Percentiles rank a stretch among this genome's conserved stretches.
Conservation (phyloP, 2,888 invertebrate species). For the Lepidonotus clava region DNA sequence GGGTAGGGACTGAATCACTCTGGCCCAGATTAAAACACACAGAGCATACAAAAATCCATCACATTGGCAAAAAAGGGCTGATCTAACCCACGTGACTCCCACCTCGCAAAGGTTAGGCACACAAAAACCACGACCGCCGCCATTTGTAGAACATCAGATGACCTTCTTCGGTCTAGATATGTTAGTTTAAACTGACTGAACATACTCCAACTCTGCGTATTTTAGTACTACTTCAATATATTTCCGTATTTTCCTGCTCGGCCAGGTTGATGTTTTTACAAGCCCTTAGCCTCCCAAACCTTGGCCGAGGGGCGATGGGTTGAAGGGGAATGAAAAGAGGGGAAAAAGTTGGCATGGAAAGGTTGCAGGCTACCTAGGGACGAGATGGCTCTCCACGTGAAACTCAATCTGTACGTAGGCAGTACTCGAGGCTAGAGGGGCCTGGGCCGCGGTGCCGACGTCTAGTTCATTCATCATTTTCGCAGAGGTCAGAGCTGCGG, state of each 20-base stretch:
- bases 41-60: background rate
- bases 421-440: constrained; percentile 7
- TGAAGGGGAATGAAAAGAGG: background rate
- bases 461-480: constrained; percentile 48
- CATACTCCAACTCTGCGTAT: background rate
- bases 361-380: constrained; percentile 26
- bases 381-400: background rate
- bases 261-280: constrained; percentile 2
- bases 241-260: background rate
- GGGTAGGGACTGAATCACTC: constrained; percentile 23
- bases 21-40: constrained; percentile 11
- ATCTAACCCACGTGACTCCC: constrained; percentile 21
- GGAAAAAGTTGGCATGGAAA: constrained; percentile 38
- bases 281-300: background rate
- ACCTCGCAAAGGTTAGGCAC: background rate
- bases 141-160: constrained; percentile 2
- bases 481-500: background rate
- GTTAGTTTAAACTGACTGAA: constrained; percentile 34
- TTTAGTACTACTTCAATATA: constrained; percentile 2
- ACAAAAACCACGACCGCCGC: background rate
- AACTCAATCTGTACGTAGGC: background rate
- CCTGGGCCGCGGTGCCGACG: background rate
- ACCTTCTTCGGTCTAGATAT: background rate
- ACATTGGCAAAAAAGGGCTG: background rate
- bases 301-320: background rate